A percentile compares a stretch with the other conserved stretches of the same genome.
Conservation (phyloP, 2,797 vertebrate species). For the Sebastes elongatus region DNA sequence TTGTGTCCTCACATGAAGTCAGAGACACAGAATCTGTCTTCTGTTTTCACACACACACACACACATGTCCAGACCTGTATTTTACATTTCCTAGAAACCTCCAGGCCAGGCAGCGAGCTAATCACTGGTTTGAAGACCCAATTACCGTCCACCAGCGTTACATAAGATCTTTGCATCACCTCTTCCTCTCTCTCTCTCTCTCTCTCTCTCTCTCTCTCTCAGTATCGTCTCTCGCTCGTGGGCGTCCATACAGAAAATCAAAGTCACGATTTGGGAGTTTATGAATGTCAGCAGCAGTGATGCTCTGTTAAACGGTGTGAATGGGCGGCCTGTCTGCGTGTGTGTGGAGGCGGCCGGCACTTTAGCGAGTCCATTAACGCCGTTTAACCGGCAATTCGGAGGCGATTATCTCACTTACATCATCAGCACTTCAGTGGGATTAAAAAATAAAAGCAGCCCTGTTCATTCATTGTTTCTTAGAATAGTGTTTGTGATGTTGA, state of each 20-base stretch:
- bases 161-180: slow-evolving; percentile 52
- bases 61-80: slow-evolving; percentile 10
- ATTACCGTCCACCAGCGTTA: slow-evolving; percentile 27
- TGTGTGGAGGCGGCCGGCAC: slow-evolving; percentile 45
- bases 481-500: slow-evolving; percentile 19
- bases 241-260: slow-evolving; percentile 40
- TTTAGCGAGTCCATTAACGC: slow-evolving; percentile 53
- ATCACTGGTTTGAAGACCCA: slow-evolving; percentile 47
- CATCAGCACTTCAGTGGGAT: slow-evolving; percentile 35
- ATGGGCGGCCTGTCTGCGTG: slow-evolving; percentile 21
- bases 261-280: slow-evolving; percentile 61
- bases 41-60: background rate
- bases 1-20: background rate
- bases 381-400: slow-evolving; percentile 41
- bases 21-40: background rate
- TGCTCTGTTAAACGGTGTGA: slow-evolving; percentile 44
- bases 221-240: slow-evolving; percentile 22
- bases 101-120: slow-evolving; percentile 27
- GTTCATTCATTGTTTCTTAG: slow-evolving; percentile 59
- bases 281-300: slow-evolving; percentile 53
- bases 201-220: slow-evolving; percentile 16
- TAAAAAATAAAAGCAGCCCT: slow-evolving; percentile 15
- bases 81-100: slow-evolving; percentile 42
- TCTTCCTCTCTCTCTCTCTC: slow-evolving; percentile 11
- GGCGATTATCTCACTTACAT: slow-evolving; percentile 67